Evolutionary conservation across 2,888 invertebrate species (phyloP).

Genomic region (Drosophila neoperkinsi): DNA sequence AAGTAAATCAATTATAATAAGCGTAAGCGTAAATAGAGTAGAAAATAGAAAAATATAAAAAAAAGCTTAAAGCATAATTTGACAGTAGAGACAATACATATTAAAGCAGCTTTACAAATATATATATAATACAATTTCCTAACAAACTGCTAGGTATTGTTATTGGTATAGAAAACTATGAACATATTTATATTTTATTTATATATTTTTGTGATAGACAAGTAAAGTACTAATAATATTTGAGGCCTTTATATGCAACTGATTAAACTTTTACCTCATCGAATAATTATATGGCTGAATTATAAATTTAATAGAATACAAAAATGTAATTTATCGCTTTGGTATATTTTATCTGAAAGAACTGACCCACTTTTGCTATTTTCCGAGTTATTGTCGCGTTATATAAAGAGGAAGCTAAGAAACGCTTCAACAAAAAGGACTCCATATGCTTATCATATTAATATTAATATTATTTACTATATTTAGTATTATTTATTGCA

Average conservation of each 20-base stretch:
- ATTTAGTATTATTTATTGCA: not conserved
- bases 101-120: slow-evolving; percentile 2
- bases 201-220: not conserved
- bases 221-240: not conserved
- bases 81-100: not conserved
- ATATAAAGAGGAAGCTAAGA: not conserved
- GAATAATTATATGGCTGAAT: not conserved
- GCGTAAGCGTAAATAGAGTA: slow-evolving; percentile 34
- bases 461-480: not conserved
- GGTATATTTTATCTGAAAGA: not conserved
- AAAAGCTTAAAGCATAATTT: slow-evolving; percentile 5
- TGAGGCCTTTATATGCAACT: slow-evolving; percentile 2
- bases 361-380: not conserved
- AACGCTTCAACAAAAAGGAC: not conserved
- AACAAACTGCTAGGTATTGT: slow-evolving; percentile 8
- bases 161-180: slow-evolving; percentile 2
- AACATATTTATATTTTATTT: not conserved
- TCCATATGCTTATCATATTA: not conserved
- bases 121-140: not conserved
- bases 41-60: not conserved
- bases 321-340: not conserved
- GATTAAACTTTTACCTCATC: not conserved
- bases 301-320: not conserved
- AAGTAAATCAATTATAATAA: slow-evolving; percentile 21
- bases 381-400: not conserved